These are phyloP conservation scores for Entelurus aequoreus DNA, from an alignment of 2,113 vertebrate species.

Conservation along the genomic window DNA sequence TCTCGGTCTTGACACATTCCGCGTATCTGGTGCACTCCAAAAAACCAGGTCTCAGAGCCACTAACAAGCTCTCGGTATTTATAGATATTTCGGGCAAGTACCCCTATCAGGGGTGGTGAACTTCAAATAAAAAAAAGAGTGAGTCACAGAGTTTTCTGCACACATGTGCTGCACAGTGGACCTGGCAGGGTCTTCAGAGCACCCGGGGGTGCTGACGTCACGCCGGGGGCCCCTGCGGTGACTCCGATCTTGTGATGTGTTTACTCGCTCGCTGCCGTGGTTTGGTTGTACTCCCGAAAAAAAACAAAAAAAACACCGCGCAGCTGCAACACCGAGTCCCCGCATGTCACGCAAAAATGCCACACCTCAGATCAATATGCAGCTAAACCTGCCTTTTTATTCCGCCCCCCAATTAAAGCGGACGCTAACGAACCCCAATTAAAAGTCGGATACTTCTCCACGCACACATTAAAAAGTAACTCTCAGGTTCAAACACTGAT, in stretches of 20 bases:
- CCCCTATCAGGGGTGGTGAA: conserved; percentile 7
- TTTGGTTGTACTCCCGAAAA: conserved; percentile 37
- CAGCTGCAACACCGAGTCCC: conserved; percentile 44
- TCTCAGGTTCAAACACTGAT: no score
- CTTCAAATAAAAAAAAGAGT: conserved; percentile 5
- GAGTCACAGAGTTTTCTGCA: conserved; percentile 44
- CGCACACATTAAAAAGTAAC: conserved; percentile 19
- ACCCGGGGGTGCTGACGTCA: conserved; percentile 33
- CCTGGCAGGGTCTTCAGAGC: conserved; percentile 6
- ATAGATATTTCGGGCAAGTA: conserved; percentile 4
- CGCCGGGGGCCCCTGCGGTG: conserved; percentile 55
- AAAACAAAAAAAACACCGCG: conserved; percentile 21
- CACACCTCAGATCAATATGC: background rate
- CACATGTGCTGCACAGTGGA: background rate
- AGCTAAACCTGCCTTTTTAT: background rate
- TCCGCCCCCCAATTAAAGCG: background rate
- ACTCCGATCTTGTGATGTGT: conserved; percentile 62
- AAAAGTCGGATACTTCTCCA: conserved; percentile 7
- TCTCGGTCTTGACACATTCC: background rate
- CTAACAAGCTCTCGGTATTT: background rate
- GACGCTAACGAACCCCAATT: conserved; percentile 20
- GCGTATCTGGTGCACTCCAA: background rate
- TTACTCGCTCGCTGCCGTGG: conserved; percentile 36
- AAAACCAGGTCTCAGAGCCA: background rate
- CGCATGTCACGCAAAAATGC: conserved; percentile 1